A percentile compares a stretch with the other conserved stretches of the same genome.
Conservation (phyloP, 2,888 invertebrate genomes). For the Kuschelorhynchus macadamiae region DNA sequence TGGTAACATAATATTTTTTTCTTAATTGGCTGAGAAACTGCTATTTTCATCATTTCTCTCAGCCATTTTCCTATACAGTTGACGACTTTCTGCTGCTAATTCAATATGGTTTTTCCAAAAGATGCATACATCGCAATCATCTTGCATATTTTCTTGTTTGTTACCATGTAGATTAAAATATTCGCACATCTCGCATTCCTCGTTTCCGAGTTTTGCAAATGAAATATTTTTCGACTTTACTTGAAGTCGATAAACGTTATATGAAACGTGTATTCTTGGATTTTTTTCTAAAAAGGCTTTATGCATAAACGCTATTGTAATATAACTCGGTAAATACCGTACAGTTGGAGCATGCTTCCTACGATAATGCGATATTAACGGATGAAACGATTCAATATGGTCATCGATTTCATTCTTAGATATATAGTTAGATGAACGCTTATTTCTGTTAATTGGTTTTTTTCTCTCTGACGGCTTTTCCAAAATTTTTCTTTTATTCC, state of each 20-base stretch:
- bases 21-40: conserved; percentile 40
- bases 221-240: conserved; percentile 39
- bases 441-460: conserved; percentile 27
- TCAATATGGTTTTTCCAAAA: conserved; percentile 34
- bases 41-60: too few species aligned
- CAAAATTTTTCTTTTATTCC: conserved; percentile 22
- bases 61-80: too few species aligned
- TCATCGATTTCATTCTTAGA: conserved; percentile 27
- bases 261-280: conserved; percentile 43
- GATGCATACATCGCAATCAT: conserved; percentile 34
- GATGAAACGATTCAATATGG: conserved; percentile 30
- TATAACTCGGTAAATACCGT: too few species aligned
- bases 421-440: conserved; percentile 25
- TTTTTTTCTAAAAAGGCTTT: conserved; percentile 50
- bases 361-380: conserved; percentile 48
- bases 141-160: conserved; percentile 34
- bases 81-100: conserved; percentile 17
- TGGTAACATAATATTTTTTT: conserved; percentile 51
- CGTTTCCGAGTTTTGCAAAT: conserved; percentile 48
- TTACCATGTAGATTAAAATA: conserved; percentile 46
- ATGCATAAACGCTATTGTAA: too few species aligned
- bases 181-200: conserved; percentile 51
- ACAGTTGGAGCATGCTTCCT: too few species aligned
- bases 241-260: conserved; percentile 16
- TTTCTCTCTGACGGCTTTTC: conserved; percentile 14